phyloP scores from a whole-genome alignment of 2,797 vertebrate species.

The Pantherophis vulpinus region DNA sequence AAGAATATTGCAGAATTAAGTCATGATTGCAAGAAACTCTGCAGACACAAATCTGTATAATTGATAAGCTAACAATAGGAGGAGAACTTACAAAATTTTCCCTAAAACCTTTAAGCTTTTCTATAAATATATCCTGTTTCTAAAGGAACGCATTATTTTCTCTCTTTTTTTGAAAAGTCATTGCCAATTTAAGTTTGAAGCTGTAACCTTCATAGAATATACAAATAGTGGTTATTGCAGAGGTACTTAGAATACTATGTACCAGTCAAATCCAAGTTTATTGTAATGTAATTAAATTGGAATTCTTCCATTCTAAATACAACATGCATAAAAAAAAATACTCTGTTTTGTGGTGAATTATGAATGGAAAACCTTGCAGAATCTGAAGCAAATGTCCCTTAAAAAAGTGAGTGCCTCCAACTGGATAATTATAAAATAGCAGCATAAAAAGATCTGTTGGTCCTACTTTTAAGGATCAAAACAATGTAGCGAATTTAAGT shows the following conservation, averaged over 20 bases:
- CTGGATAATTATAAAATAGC: not conserved
- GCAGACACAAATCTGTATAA: not conserved
- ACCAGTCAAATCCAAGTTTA: not conserved
- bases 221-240: not conserved
- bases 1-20: not conserved
- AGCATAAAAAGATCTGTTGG: not conserved
- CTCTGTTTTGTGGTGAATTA: not conserved
- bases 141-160: not conserved
- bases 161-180: not conserved
- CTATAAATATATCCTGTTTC: not conserved
- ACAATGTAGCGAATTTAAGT: not conserved
- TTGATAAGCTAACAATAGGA: not conserved
- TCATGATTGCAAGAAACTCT: not conserved
- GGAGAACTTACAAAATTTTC: not conserved
- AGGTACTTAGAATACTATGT: not conserved
- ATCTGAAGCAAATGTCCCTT: not conserved
- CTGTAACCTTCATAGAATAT: not conserved
- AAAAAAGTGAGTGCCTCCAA: not conserved
- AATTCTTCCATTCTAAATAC: not conserved
- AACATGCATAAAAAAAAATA: not conserved
- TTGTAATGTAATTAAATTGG: not conserved
- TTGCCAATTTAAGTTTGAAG: not conserved
- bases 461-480: not conserved
- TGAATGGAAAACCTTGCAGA: not conserved
- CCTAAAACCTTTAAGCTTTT: not conserved